Conservation (phyloP, 37 sponge, comb jelly and placozoan species). For the Halisarca cf. caerulea region DNA sequence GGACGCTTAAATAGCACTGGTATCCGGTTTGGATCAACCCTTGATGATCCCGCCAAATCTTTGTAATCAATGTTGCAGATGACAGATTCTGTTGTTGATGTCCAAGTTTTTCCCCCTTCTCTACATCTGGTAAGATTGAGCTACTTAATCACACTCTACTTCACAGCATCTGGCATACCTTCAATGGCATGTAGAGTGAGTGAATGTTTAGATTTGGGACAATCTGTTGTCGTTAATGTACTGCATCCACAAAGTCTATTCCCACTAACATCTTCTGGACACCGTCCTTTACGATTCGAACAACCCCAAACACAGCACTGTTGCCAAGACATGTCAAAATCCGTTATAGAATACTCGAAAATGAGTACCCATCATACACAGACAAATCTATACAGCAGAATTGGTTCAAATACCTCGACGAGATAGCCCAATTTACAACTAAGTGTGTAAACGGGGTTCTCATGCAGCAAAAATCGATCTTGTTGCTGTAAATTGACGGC, state of each 20-base stretch:
- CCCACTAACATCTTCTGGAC: slow-evolving; percentile 33
- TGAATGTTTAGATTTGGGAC: slow-evolving; percentile 16
- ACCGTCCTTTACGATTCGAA: slow-evolving; percentile 38
- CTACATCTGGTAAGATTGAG: slow-evolving; percentile 8
- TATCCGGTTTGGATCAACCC: background rate
- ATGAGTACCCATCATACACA: no score
- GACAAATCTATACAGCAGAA: no score
- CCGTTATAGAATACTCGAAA: no score
- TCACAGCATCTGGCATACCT: slow-evolving; percentile 6
- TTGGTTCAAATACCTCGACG: no score
- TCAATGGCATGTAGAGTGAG: slow-evolving; percentile 23
- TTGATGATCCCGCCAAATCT: slow-evolving; percentile 25
- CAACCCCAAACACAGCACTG: slow-evolving; percentile 46
- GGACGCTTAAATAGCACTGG: slow-evolving; percentile 25
- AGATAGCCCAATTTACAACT: no score
- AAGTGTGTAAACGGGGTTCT: no score
- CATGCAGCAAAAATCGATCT: no score
- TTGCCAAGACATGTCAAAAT: slow-evolving; percentile 25
- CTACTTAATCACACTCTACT: slow-evolving; percentile 10
- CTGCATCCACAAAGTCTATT: background rate
- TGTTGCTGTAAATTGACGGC: no score
- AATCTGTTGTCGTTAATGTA: background rate
- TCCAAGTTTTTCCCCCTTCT: background rate
- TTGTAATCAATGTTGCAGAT: slow-evolving; percentile 35
- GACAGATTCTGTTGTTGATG: background rate